Base-by-base conservation (phyloP, 2,113 vertebrate species). In the Serinus canaria region DNA sequence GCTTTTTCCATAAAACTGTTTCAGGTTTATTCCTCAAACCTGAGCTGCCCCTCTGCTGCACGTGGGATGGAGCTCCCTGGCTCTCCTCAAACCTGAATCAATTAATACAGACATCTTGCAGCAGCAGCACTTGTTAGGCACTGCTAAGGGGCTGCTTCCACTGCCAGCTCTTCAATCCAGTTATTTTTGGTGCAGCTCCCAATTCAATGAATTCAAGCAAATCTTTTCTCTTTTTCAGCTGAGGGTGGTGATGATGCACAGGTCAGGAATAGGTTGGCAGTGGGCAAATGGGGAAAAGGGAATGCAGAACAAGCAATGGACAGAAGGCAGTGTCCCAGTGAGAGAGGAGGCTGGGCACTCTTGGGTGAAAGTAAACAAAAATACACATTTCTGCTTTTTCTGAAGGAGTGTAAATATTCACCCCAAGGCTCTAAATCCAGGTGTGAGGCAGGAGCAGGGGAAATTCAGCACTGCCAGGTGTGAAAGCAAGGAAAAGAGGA, bases 191-290 rank as follows among this genome's bases (percentile, higher is more conserved):
- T 68, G 31, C 64, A 56, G 53, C 39, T 95, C 53, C 25, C 87
- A 87, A 79, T 90, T 76, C 63, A 94, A 49, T 73, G 73, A 95
- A 94, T 84, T 90, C 69, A 76, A 89, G 89, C 11, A 79, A 75
- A 89, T 67, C 22, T 79, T 82, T 87, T 78, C 1, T 90, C 9
- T 68, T 79, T 89, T 92, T 92, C 39, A 66, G 35, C n/a, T 37
- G 47, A 59, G 41, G 17, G 39, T 23, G n/a, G 37, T 62, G 30
- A 2, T 64, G 67, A 68, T 89, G 53, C 50, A 52, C 47, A 49
- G 53, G 43, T 72, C 35, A 82, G 49, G 75, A 6, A 14, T 1
- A 44, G 53, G 77, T 69, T 55, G 66, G 69, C 41, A 30, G 19
- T 44, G 66, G 47, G 41, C 30, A 80, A 41, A 73, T 72, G 56